These are phyloP conservation scores for Phataginus tricuspis DNA, from an alignment of 2,797 vertebrate species.

Conservation along the genomic window DNA sequence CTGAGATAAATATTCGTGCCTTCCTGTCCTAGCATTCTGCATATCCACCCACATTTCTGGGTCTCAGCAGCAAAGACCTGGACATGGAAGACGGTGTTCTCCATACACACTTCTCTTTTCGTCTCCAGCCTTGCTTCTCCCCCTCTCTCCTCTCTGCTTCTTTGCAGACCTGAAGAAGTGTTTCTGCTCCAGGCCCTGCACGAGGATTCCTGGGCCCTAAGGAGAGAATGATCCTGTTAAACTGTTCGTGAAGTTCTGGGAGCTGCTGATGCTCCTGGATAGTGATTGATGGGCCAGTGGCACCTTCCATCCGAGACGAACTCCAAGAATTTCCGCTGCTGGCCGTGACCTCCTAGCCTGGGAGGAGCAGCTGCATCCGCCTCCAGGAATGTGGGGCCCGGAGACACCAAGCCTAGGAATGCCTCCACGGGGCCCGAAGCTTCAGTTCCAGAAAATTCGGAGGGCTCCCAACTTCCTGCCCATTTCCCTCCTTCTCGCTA, in stretches of 20 bases:
- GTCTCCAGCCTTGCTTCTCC: background rate
- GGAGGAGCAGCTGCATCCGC: constrained; percentile 54
- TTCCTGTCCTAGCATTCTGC: background rate
- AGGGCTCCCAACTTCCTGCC: background rate
- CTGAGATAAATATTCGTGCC: background rate
- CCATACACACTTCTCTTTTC: background rate
- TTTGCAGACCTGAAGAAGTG: background rate
- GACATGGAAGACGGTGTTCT: rapidly evolving
- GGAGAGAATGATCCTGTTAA: background rate
- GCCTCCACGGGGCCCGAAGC: background rate
- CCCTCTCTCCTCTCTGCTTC: background rate
- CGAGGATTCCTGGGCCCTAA: background rate
- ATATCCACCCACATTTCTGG: rapidly evolving
- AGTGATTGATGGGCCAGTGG: background rate
- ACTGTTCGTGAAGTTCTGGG: background rate
- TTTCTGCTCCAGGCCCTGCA: background rate
- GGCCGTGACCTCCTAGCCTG: background rate
- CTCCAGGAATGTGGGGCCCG: constrained; percentile 69
- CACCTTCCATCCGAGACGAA: constrained; percentile 63
- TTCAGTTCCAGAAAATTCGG: constrained; percentile 22
- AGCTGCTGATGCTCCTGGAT: background rate
- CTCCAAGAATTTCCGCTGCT: constrained; percentile 70
- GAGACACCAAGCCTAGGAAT: background rate
- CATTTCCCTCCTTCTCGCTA: background rate
- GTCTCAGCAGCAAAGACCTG: background rate